Conservation (phyloP, 2,797 vertebrate genomes). For the Tamandua tetradactyla region DNA sequence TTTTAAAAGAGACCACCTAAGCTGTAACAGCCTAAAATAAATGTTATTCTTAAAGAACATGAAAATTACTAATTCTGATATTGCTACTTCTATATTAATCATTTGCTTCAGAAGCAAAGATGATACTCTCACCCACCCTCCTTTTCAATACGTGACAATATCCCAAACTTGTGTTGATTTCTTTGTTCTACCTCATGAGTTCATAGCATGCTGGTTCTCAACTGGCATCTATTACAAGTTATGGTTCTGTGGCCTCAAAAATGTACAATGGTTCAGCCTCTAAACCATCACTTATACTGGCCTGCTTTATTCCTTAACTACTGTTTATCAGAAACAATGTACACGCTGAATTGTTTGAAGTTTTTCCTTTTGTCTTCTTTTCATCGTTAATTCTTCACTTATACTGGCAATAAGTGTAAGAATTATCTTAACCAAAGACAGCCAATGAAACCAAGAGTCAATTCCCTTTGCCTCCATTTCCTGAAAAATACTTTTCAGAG, state of each 20-base stretch:
- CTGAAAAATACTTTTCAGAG: background rate
- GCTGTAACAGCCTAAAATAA: background rate
- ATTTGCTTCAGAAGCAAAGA: background rate
- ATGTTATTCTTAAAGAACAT: background rate
- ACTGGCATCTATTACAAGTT: background rate
- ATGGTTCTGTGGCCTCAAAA: background rate
- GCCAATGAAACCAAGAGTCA: too few relatives aligned
- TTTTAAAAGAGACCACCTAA: background rate
- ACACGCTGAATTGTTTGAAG: background rate
- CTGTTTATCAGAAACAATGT: background rate
- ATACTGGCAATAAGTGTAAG: background rate
- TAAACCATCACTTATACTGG: too few relatives aligned
- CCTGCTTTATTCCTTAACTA: background rate
- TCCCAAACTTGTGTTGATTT: accelerated
- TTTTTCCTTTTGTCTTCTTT: background rate
- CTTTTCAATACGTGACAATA: too few relatives aligned
- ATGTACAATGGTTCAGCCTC: background rate
- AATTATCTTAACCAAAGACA: background rate
- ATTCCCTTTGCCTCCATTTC: background rate
- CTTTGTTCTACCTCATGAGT: background rate
- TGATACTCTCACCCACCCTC: background rate
- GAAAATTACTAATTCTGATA: background rate
- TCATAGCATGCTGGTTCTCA: background rate
- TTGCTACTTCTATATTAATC: background rate
- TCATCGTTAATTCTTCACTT: background rate